Evolutionary conservation across 2,797 vertebrate genomes (phyloP).

Genomic region (Manis pentadactyla): DNA sequence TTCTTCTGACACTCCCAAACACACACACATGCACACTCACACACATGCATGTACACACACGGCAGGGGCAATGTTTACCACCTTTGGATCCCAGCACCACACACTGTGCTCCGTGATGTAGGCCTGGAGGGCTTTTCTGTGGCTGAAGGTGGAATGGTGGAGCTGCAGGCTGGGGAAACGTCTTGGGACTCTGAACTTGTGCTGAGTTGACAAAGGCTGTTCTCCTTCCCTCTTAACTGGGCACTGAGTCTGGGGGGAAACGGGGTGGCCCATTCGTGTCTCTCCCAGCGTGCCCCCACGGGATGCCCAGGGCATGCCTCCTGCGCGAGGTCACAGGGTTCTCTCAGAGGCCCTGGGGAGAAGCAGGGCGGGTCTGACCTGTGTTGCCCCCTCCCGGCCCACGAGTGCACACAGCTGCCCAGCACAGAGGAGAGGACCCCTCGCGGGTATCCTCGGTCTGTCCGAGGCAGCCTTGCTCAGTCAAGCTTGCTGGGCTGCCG

Average conservation of each 20-base stretch:
- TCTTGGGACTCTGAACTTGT: neutral
- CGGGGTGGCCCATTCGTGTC: neutral
- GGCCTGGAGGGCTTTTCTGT: fast-evolving
- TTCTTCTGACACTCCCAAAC: neutral
- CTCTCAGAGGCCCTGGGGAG: neutral
- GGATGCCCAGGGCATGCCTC: fast-evolving
- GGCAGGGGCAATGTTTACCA: neutral
- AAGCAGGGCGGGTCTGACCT: too few relatives aligned
- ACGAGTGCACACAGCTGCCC: neutral
- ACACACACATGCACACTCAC: neutral
- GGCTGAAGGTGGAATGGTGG: neutral
- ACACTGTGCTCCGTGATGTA: neutral
- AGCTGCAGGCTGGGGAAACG: neutral
- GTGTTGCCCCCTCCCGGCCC: fast-evolving
- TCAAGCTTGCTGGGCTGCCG: neutral
- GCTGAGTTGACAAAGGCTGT: neutral
- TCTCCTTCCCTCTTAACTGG: neutral
- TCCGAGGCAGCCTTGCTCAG: neutral
- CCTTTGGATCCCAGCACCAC: neutral
- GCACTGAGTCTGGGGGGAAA: neutral
- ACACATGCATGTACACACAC: too few relatives aligned
- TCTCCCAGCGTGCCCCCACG: too few relatives aligned
- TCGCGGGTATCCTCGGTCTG: fast-evolving
- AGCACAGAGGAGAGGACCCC: fast-evolving
- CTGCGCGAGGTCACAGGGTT: too few relatives aligned